Percentiles rank a stretch among this genome's conserved stretches.
These are phyloP conservation scores for Bufotes viridis DNA, from an alignment of 2,797 vertebrate genomes.

Conservation along the genomic window DNA sequence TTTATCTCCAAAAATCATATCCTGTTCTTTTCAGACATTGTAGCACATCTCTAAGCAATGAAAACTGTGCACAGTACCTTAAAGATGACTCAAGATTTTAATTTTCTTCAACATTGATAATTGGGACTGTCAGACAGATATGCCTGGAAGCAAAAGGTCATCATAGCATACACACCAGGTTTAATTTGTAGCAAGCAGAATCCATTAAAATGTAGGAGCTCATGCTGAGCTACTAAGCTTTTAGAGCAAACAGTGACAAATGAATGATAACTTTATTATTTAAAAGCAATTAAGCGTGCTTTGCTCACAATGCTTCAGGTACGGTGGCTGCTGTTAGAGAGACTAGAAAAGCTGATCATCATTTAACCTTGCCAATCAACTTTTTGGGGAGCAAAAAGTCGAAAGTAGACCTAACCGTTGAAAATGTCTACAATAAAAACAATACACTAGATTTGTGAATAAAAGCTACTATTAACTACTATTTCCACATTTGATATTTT, in stretches of 20 bases:
- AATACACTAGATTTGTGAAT: too few species aligned
- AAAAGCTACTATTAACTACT: too few species aligned
- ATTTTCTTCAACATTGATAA: slow-evolving; percentile 55
- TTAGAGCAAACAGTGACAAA: slow-evolving; percentile 51
- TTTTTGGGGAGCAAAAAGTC: neutral
- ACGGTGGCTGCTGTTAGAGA: slow-evolving; percentile 10
- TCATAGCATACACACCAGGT: slow-evolving; percentile 54
- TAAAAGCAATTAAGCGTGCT: slow-evolving; percentile 50
- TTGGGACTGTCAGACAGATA: slow-evolving; percentile 60
- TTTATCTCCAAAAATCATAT: slow-evolving; percentile 45
- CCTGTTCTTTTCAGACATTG: slow-evolving; percentile 31
- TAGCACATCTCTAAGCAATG: slow-evolving; percentile 19
- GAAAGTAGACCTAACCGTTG: too few species aligned
- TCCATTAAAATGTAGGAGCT: slow-evolving; percentile 47
- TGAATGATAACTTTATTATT: slow-evolving; percentile 55
- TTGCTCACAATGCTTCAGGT: neutral
- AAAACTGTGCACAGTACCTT: slow-evolving; percentile 44
- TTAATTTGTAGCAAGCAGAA: slow-evolving; percentile 57
- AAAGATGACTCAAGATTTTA: slow-evolving; percentile 45
- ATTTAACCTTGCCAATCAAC: neutral
- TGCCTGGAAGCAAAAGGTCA: slow-evolving; percentile 60
- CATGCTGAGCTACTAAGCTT: slow-evolving; percentile 45
- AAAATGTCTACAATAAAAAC: too few species aligned
- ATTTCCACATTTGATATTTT: too few species aligned
- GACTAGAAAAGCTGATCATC: slow-evolving; percentile 8